A percentile compares a stretch with the other conserved stretches of the same genome.
Evolutionary conservation across 2,888 invertebrate species (phyloP).

Genomic region (Platycheirus rosarum): DNA sequence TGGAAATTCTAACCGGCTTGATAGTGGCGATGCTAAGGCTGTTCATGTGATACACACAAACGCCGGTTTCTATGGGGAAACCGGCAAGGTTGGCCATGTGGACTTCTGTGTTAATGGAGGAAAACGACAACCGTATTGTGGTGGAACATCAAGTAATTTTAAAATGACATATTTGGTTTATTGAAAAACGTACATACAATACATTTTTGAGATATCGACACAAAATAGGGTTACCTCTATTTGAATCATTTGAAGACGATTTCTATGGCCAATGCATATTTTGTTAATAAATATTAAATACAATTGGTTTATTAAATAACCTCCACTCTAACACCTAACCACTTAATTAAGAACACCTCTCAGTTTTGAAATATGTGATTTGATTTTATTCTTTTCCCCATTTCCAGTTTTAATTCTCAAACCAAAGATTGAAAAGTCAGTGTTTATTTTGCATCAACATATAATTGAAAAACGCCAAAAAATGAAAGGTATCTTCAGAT

Average conservation of each 20-base stretch:
- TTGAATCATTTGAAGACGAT: too few relatives aligned
- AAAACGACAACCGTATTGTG: slow-evolving; percentile 88
- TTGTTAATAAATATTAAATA: too few relatives aligned
- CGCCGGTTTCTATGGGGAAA: slow-evolving; percentile 90
- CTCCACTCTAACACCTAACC: neutral
- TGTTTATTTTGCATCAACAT: slow-evolving; percentile 5
- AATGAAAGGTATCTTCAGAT: slow-evolving; percentile 10
- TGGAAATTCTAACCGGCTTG: slow-evolving; percentile 86
- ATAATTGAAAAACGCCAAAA: slow-evolving; percentile 25
- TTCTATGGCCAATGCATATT: too few relatives aligned
- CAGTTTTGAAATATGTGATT: neutral
- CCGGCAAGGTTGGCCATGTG: slow-evolving; percentile 88
- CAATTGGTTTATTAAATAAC: neutral
- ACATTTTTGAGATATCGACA: too few relatives aligned
- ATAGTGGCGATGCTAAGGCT: slow-evolving; percentile 89
- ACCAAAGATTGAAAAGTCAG: neutral
- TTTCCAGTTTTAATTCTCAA: slow-evolving; percentile 19
- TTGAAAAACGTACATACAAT: too few relatives aligned
- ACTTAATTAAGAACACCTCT: neutral
- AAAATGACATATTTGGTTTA: too few relatives aligned
- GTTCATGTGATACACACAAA: slow-evolving; percentile 92
- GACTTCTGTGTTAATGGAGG: slow-evolving; percentile 93
- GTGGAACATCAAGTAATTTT: slow-evolving; percentile 86
- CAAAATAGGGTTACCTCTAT: too few relatives aligned
- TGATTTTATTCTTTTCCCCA: neutral